phyloP scores from a whole-genome alignment of 2,888 invertebrate genomes.

The Sphaeridia pumilis region DNA sequence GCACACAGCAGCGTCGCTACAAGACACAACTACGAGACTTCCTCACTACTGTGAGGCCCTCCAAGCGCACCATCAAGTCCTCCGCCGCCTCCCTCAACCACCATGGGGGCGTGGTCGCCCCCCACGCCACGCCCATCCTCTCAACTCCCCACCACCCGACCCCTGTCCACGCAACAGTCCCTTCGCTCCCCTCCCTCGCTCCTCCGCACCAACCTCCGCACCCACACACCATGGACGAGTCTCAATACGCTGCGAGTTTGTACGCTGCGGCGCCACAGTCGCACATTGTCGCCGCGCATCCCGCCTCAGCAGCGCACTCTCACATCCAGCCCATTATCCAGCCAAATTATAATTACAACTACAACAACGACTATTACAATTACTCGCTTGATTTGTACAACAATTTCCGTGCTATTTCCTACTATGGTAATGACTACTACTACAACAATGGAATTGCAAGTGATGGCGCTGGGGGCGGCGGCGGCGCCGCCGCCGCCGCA shows the following conservation, averaged over 20 bases:
- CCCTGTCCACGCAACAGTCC: conserved; percentile 11
- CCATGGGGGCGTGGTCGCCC: conserved; percentile 23
- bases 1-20: conserved; percentile 58
- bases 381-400: conserved; percentile 13
- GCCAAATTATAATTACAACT: conserved; percentile 17
- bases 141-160: background rate
- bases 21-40: conserved; percentile 89
- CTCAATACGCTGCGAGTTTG: conserved; percentile 9
- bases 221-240: conserved; percentile 8
- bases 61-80: conserved; percentile 48
- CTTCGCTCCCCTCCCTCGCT: conserved; percentile 22
- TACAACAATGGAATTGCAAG: conserved; percentile 6
- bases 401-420: conserved; percentile 14
- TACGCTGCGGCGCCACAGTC: conserved; percentile 16
- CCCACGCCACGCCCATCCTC: too few relatives aligned
- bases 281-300: conserved; percentile 13
- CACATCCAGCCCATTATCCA: conserved; percentile 18
- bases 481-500: conserved; percentile 37
- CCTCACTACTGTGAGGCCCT: conserved; percentile 78
- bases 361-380: conserved; percentile 16
- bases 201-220: background rate
- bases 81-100: conserved; percentile 9
- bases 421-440: conserved; percentile 17
- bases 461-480: conserved; percentile 10
- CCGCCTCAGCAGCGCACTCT: too few relatives aligned